These are phyloP conservation scores for Datnioides undecimradiatus DNA, from an alignment of 2,113 vertebrate species.

Conservation along the genomic window DNA sequence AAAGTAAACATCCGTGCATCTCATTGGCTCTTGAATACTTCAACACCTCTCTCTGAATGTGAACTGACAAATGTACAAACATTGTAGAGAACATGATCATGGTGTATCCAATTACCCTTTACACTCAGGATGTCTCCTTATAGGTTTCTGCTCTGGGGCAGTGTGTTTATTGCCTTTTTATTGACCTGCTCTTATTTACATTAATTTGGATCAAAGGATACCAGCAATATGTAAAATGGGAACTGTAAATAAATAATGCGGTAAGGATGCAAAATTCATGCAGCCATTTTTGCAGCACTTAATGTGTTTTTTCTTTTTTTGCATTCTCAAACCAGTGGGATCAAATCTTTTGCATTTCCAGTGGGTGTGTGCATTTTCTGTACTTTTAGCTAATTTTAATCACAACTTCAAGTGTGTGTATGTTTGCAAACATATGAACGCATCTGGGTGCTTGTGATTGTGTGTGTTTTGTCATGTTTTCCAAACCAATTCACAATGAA, in stretches of 20 bases:
- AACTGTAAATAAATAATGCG: constrained; percentile 13
- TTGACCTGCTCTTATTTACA: background rate
- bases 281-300: background rate
- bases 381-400: background rate
- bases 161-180: background rate
- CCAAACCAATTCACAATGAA: background rate
- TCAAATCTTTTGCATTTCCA: background rate
- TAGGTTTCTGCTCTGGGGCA: background rate
- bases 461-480: background rate
- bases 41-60: background rate
- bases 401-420: background rate
- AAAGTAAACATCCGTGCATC: background rate
- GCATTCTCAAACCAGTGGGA: background rate
- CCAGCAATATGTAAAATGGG: background rate
- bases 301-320: background rate
- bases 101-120: background rate
- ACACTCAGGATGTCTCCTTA: background rate
- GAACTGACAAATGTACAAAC: background rate
- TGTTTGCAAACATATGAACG: background rate
- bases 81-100: background rate
- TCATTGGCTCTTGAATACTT: background rate
- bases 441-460: background rate
- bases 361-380: background rate
- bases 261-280: background rate
- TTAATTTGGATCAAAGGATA: background rate